Base-by-base conservation (phyloP, 2,113 vertebrate species). In the Craseonycteris thonglongyai region DNA sequence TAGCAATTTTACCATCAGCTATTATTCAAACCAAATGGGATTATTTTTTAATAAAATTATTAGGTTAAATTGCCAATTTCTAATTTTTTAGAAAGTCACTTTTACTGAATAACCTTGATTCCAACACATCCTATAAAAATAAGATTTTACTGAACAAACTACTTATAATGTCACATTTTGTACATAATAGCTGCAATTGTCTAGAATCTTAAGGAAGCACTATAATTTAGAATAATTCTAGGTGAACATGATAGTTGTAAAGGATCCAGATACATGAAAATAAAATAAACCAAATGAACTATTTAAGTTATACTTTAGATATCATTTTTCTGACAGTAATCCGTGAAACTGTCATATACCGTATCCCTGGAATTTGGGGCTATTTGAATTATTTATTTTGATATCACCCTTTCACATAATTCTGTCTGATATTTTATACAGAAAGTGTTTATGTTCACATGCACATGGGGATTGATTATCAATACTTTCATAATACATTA, bases 281-380 rank as follows among this genome's bases (percentile, higher is more conserved):
- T 84, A 49, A 93, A 89, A 84, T 47, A 92, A 86, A 87, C 24
- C 10, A 83, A 93, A 90, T 63, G 28, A 90, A 35, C 33, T 59
- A 61, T 94, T 94, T 83, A 87, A 84, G 90, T 45, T 65, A 61
- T 68, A 42, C 28, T 76, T 82, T 83, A 51, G 28, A 61, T 95
- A 35, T 90, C 74, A 94, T 59, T 93, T 93, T 93, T 76, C 87
- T 88, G 87, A 88, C 65, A 80, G 75, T 95, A 45, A 83, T 86
- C 89, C 86, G n/a, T 89, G 86, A 83, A 94, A 75, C 24, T 72
- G 79, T 89, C 47, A 66, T 49, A 42, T 72, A 78, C 56, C 75
- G 47, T 72, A 78, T 61, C 75, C 11, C 68, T 76, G 30, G 92
- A 90, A 88, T 80, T 16, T 15, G 28, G 18, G 38, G 28, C 54